Evolutionary conservation across 2,888 invertebrate genomes (phyloP), one percentile per base, ranked within the genome.

Genomic region (Tetropium fuscum): DNA sequence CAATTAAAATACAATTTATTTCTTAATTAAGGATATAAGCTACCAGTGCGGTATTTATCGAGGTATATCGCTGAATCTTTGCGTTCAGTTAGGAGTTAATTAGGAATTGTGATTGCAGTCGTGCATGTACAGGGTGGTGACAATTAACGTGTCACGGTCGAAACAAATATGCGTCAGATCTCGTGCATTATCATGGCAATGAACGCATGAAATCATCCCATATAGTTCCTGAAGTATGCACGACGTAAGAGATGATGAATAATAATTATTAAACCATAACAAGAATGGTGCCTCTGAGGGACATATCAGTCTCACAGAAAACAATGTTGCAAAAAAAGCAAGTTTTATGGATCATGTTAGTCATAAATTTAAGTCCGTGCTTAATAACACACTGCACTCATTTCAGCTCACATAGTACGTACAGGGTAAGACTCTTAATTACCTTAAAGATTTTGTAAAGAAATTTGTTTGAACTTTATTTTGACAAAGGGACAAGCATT

Each of bases 1-100:
- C 55, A 55, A 55, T 55, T 55, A 55, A 55, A 55, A 55, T 47
- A 55, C 55, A 47, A 55, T 55, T 55, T 55, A 55, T 55, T 55
- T 55, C 55, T 55, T 55, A 55, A 55, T 55, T 55, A 55, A 43
- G 34, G 20, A 51, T 27, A 51, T 40, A 51, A 40, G 36, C 36
- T 36, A 36, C 36, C 36, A 32, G 32, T 32, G 13, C 32, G 32
- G 32, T 8, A 11, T 32, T 32, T 13, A 3, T 32, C 11, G 13
- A 11, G 13, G 32, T 32, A 10, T n/a, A n/a, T n/a, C n/a, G n/a
- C n/a, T n/a, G n/a, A n/a, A n/a, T n/a, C n/a, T n/a, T n/a, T n/a
- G n/a, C n/a, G n/a, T n/a, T n/a, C n/a, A n/a, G n/a, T n/a, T n/a
- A n/a, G n/a, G n/a, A n/a, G n/a, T n/a, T n/a, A n/a, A n/a, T n/a